A percentile compares a stretch with the other conserved stretches of the same genome.
Evolutionary conservation across 1,140 invertebrate species (phyloP).

Genomic region (Drosophila paulistorum): DNA sequence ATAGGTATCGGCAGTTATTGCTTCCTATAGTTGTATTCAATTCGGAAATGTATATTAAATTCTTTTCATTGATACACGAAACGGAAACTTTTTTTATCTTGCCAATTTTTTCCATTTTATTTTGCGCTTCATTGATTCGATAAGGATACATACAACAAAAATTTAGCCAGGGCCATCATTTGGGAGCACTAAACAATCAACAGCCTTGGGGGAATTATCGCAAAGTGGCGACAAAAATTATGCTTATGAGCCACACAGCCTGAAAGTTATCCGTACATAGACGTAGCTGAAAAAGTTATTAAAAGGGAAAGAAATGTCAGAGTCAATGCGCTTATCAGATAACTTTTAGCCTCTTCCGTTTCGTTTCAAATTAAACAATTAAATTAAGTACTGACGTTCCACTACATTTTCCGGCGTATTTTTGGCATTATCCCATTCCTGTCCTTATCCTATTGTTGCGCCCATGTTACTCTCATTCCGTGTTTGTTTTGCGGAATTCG

Average conservation of each 20-base stretch:
- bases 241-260: constrained; percentile 13
- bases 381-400: no score
- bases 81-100: not conserved
- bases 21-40: no score
- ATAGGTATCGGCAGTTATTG: no score
- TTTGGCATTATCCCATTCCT: no score
- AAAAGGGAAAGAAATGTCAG: no score
- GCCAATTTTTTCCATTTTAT: not conserved
- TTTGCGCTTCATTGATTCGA: constrained; percentile 15
- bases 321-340: no score
- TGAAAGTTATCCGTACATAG: constrained; percentile 21
- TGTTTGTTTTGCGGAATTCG: constrained; percentile 41
- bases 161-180: constrained; percentile 9
- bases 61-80: not conserved
- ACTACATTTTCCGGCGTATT: no score
- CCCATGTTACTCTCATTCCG: not conserved
- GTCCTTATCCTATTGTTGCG: not conserved
- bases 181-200: constrained; percentile 21
- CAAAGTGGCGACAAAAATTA: constrained; percentile 22
- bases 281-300: not conserved
- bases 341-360: no score
- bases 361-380: no score
- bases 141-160: constrained; percentile 3
- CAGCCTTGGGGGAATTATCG: constrained; percentile 16
- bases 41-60: not conserved